phyloP scores from a whole-genome alignment of 2,888 invertebrate species.

The Stegophylla sp. region DNA sequence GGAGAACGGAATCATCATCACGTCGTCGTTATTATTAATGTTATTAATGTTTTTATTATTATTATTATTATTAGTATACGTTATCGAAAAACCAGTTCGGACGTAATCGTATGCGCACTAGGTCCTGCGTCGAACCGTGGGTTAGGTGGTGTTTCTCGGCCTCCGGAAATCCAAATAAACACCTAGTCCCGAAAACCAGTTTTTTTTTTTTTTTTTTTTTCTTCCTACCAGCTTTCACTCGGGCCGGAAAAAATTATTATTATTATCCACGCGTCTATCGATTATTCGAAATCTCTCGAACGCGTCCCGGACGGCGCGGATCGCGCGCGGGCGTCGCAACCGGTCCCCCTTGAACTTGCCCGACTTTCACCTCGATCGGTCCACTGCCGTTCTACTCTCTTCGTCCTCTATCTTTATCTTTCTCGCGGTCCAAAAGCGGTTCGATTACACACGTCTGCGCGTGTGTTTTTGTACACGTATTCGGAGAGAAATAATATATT shows the following conservation, averaged over 20 bases:
- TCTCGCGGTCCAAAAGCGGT: neutral
- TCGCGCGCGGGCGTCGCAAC: constrained; percentile 13
- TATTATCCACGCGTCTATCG: no score
- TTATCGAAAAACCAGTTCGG: constrained; percentile 34
- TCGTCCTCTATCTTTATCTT: neutral
- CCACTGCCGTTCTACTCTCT: constrained; percentile 2
- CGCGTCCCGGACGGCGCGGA: neutral
- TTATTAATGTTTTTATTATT: neutral
- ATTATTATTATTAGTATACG: neutral
- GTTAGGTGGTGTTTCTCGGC: constrained; percentile 10
- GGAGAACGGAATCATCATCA: constrained; percentile 1
- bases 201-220: no score
- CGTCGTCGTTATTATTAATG: neutral
- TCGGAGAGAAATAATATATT: no score
- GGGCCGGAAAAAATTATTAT: constrained; percentile 35
- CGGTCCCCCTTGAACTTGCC: constrained; percentile 57
- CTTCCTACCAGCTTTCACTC: constrained; percentile 53
- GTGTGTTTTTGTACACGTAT: no score
- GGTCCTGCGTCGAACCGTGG: neutral
- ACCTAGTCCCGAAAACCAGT: constrained; percentile 37
- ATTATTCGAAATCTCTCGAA: constrained; percentile 41
- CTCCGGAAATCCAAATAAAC: constrained; percentile 37
- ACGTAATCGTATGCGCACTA: neutral
- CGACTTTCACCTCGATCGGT: constrained; percentile 51
- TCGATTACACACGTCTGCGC: constrained; percentile 16